These are phyloP conservation scores for Lithophane socia DNA, from an alignment of 2,888 invertebrate genomes.

Conservation along the genomic window DNA sequence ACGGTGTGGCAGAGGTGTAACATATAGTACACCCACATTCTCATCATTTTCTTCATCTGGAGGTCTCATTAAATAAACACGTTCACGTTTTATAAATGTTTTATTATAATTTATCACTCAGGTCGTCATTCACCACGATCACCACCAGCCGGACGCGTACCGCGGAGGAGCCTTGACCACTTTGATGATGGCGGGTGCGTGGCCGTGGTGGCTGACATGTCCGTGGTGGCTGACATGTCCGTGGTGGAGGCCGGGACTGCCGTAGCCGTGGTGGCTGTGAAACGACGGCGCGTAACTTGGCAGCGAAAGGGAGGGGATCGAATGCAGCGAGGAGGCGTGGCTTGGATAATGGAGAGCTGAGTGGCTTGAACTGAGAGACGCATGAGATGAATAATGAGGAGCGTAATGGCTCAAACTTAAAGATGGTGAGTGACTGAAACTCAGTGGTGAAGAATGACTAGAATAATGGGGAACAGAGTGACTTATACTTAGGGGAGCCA, in stretches of 20 bases:
- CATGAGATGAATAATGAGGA: conserved; percentile 18
- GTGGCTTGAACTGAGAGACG: conserved; percentile 10
- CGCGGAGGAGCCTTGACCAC: conserved; percentile 54
- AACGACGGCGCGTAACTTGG: conserved; percentile 3
- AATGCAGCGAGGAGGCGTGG: background rate
- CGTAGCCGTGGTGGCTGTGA: conserved; percentile 23
- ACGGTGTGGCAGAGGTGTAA: no score
- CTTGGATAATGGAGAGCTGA: conserved; percentile 12
- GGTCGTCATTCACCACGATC: conserved; percentile 33
- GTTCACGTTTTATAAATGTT: background rate
- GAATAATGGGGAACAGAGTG: conserved; percentile 27
- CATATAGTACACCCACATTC: no score
- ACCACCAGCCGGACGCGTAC: conserved; percentile 62
- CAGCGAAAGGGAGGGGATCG: conserved; percentile 21
- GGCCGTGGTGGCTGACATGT: conserved; percentile 23
- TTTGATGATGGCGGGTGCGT: conserved; percentile 55
- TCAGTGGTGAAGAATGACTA: conserved; percentile 16
- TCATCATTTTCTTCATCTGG: background rate
- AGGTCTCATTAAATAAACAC: conserved; percentile 8
- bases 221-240: conserved; percentile 8
- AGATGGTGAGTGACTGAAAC: conserved; percentile 30
- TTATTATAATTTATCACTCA: conserved; percentile 14
- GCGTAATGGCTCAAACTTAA: conserved; percentile 31
- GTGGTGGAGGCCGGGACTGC: background rate
- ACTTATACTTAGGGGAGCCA: conserved; percentile 27